Evolutionary conservation across 2,113 vertebrate genomes (phyloP), one percentile per base, ranked within the genome.

Genomic region (Carlito syrichta): DNA sequence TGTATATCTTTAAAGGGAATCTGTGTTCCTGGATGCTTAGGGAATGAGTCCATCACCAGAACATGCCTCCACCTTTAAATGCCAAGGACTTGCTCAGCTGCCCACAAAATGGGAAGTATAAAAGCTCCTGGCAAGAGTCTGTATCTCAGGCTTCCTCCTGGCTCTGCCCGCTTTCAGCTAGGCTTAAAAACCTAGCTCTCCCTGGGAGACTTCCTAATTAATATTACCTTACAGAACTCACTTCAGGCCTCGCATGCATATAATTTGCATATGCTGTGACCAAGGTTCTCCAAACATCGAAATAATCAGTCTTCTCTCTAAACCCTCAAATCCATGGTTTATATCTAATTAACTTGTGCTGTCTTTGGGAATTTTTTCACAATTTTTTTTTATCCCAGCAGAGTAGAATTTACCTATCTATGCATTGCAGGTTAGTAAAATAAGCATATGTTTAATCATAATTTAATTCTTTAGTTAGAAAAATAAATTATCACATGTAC

Each of bases 161-260:
- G 43, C 45, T 20, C 69, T n/a, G 50, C 8, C 73, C 27, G 4
- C 48, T 45, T 32, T 27, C 6, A 35, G 32, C 43, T 19, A 10
- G 1, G 0, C n/a, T n/a, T 56, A 25, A 19, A 10, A 30, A 54
- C 3, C n/a, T 56, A 23, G 11, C 11, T 66, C 25, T 66, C n/a
- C n/a, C 30, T 3, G 9, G 22, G 43, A 52, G 60, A 27, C 68
- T 54, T 62, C 32, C 79, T 19, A 45, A 50, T n/a, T 19, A 52
- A 77, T 11, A 5, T 60, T n/a, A 17, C 23, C 20, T 66, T 48
- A 10, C 4, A 85, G 17, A 45, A 62, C 62, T 68, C 50, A 22
- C 38, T 32, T n/a, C 30, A 2, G 20, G n/a, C 43, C 48, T 13
- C 5, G 6, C 8, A 10, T 2, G 38, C 4, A 0, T 11, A 9